These are phyloP conservation scores for Aradus depressus DNA, from an alignment of 2,888 invertebrate genomes.

Conservation along the genomic window DNA sequence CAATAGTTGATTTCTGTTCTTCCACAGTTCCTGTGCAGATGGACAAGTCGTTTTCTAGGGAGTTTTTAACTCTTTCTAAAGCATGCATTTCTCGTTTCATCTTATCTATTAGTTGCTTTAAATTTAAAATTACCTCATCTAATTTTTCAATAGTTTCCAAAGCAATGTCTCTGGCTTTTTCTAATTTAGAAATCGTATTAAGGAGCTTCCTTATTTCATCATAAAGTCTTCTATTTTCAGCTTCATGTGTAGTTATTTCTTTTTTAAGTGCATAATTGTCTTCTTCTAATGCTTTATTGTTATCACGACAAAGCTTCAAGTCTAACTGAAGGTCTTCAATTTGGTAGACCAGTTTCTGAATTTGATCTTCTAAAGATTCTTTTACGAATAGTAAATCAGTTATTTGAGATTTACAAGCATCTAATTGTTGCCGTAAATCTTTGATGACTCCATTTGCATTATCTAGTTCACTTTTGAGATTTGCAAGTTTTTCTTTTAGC, in stretches of 20 bases:
- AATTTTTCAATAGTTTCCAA: neutral
- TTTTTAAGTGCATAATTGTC: conserved; percentile 6
- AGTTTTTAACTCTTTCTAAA: neutral
- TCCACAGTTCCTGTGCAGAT: conserved; percentile 3
- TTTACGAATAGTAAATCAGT: neutral
- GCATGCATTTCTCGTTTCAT: conserved; percentile 3
- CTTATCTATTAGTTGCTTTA: neutral
- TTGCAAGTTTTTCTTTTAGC: conserved; percentile 5
- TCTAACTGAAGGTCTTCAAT: conserved; percentile 9
- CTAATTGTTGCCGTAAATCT: neutral
- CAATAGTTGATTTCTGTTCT: neutral
- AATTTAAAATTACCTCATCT: neutral
- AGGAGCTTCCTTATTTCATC: conserved; percentile 2
- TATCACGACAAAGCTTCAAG: conserved; percentile 4
- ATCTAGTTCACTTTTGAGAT: conserved; percentile 15
- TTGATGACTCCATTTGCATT: conserved; percentile 8
- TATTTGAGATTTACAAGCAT: conserved; percentile 2
- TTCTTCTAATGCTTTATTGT: conserved; percentile 13
- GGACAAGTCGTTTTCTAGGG: conserved; percentile 10
- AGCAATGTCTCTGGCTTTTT: conserved; percentile 8
- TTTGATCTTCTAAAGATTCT: conserved; percentile 11
- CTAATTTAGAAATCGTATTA: neutral
- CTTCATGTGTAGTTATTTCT: conserved; percentile 1
- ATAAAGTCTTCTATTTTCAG: conserved; percentile 1
- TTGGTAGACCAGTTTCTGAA: conserved; percentile 8